Conservation (phyloP, 2,797 vertebrate genomes). For the Myotis planiceps region DNA sequence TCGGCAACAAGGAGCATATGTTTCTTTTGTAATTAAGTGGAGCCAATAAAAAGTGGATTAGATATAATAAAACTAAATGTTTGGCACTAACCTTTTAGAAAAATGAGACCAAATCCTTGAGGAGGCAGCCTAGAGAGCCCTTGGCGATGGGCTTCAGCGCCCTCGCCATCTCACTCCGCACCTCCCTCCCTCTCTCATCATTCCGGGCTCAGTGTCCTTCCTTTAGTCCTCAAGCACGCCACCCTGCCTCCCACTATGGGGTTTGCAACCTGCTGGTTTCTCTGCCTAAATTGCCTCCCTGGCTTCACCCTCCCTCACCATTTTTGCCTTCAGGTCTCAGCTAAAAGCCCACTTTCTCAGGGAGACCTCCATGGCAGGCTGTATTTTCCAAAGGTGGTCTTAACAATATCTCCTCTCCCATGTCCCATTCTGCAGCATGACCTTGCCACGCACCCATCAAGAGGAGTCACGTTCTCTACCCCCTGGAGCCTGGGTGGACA, state of each 20-base stretch:
- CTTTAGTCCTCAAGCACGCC: neutral
- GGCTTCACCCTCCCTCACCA: neutral
- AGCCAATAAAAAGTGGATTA: neutral
- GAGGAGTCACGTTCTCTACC: neutral
- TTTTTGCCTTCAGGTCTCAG: neutral
- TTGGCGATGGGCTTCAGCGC: rapidly evolving
- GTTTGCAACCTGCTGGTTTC: neutral
- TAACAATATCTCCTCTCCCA: neutral
- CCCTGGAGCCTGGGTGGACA: neutral
- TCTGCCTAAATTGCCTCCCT: neutral
- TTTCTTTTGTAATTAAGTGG: neutral
- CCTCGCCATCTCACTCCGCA: neutral
- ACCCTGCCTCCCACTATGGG: neutral
- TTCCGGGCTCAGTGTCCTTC: neutral
- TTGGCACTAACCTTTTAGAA: neutral
- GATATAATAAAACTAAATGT: neutral
- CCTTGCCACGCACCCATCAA: neutral
- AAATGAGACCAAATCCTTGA: neutral
- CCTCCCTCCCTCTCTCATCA: too few relatives aligned
- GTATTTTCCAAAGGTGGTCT: neutral
- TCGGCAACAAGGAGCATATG: neutral
- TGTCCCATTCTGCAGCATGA: neutral
- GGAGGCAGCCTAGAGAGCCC: neutral
- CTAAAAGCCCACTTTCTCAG: neutral
- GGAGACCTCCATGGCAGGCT: neutral